phyloP scores from a whole-genome alignment of 35 echinoderm and acorn worm genomes.

The Eucidaris tribuloides region DNA sequence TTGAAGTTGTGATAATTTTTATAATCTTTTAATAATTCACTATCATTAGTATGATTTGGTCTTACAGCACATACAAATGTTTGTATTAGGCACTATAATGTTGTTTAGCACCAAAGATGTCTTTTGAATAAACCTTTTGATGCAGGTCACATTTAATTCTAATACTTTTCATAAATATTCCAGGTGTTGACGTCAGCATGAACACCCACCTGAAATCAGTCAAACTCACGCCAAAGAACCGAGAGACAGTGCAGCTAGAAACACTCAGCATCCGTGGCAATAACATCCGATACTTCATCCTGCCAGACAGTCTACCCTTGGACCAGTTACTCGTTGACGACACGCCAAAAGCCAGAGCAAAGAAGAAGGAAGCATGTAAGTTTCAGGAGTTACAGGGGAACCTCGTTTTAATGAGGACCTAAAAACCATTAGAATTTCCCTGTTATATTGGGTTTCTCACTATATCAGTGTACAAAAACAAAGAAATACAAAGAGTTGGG shows the following conservation, averaged over 20 bases:
- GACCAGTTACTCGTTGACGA: slow-evolving; percentile 93
- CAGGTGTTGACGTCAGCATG: slow-evolving; percentile 99
- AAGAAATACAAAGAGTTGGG: not conserved
- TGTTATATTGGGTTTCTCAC: not conserved
- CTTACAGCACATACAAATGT: not conserved
- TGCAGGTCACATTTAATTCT: no score
- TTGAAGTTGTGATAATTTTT: no score
- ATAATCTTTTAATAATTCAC: no score
- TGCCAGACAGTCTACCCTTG: slow-evolving; percentile 93
- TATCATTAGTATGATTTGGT: not conserved
- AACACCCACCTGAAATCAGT: slow-evolving; percentile 94
- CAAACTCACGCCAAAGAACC: slow-evolving; percentile 96
- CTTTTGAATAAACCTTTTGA: no score
- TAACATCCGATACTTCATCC: slow-evolving; percentile 98
- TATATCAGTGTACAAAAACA: not conserved
- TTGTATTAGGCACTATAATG: not conserved
- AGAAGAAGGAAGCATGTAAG: slow-evolving; percentile 91
- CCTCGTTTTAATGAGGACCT: not conserved
- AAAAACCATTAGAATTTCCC: not conserved
- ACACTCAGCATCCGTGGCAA: slow-evolving; percentile 92
- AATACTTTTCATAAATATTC: not conserved
- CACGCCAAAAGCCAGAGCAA: slow-evolving; percentile 85
- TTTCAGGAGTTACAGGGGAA: not conserved
- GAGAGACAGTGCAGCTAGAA: slow-evolving; percentile 83
- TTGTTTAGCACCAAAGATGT: not conserved